Base-by-base conservation (phyloP, 2,113 vertebrate genomes). In the Chloebia gouldiae region DNA sequence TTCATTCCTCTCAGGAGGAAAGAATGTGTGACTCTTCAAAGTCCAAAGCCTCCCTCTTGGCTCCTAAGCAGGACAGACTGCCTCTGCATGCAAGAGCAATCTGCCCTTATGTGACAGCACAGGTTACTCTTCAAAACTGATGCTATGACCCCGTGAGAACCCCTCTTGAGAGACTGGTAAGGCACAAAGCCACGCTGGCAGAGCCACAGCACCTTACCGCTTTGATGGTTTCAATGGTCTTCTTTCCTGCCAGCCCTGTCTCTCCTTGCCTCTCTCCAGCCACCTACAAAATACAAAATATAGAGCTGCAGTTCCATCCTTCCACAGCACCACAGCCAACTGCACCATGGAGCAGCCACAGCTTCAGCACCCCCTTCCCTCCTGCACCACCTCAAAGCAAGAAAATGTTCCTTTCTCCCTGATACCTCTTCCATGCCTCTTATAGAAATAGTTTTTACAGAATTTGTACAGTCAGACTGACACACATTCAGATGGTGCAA, bases 161-260 rank as follows among this genome's bases (percentile, higher is more conserved):
- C 9, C 23, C 4, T 33, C n/a, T 21, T 5, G 6, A 53, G 60
- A 68, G 40, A 15, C 0, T 13, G 14, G 1, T 10, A 28, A 69
- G 9, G 30, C 81, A 66, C 30, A 53, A 81, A 72, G 42, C 24
- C 49, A 15, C 3, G 1, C 27, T 4, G 31, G 31, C 9, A 21
- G 23, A 47, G 45, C 35, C 31, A 7, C 33, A 49, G 33, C 31
- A 54, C 98, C 99, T 99, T 97, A 99, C 99, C 78, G 99, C 99
- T 98, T 99, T 99, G 92, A 99, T 98, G 0, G 99, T 99, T 97
- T 99, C 99, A 13, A 99, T 97, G 3, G 99, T 99, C 95, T 99
- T 99, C 98, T 98, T 99, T 49, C 97, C 98, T 11, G 99, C 98
- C 56, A 99, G 98, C 19, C 98, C 99, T 2, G 95, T 98, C 86